phyloP scores from a whole-genome alignment of 2,797 vertebrate genomes.

The Carapus acus region DNA sequence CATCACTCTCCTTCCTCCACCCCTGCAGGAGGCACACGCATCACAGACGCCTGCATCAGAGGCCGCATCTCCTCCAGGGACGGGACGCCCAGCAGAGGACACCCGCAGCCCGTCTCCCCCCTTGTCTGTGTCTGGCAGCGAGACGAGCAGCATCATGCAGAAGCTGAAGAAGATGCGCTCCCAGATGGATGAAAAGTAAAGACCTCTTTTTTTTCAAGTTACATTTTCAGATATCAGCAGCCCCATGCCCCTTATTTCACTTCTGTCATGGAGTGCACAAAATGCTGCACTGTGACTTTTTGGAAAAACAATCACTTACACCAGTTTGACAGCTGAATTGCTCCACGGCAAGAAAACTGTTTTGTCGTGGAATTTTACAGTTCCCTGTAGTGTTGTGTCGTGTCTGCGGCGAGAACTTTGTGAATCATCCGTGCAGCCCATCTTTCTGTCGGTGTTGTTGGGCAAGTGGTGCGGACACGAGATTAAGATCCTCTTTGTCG shows the following conservation, averaged over 20 bases:
- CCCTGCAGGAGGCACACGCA: conserved; percentile 73
- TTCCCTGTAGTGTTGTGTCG: too few relatives aligned
- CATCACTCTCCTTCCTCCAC: not conserved
- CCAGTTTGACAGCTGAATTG: too few relatives aligned
- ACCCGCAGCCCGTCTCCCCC: conserved; percentile 84
- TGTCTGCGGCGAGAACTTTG: too few relatives aligned
- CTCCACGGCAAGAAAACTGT: too few relatives aligned
- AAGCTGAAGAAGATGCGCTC: conserved; percentile 98
- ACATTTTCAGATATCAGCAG: conserved; percentile 24
- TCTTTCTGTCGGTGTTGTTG: conserved; percentile 15
- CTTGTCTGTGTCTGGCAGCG: conserved; percentile 88
- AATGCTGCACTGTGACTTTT: too few relatives aligned
- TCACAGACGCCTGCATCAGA: conserved; percentile 71
- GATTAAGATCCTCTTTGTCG: conserved; percentile 79
- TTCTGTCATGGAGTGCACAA: not conserved
- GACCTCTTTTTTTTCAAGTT: conserved; percentile 7
- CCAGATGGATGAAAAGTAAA: conserved; percentile 97
- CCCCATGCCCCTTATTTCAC: not conserved
- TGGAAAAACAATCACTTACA: too few relatives aligned
- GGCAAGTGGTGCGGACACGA: conserved; percentile 67
- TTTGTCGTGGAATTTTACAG: too few relatives aligned
- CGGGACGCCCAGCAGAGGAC: conserved; percentile 71
- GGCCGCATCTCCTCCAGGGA: conserved; percentile 60
- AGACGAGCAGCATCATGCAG: conserved; percentile 99
- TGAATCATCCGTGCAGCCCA: not conserved